Percentiles rank a stretch among this genome's conserved stretches.
phyloP scores from a whole-genome alignment of 2,113 vertebrate species.

The Gallinago undulata region DNA sequence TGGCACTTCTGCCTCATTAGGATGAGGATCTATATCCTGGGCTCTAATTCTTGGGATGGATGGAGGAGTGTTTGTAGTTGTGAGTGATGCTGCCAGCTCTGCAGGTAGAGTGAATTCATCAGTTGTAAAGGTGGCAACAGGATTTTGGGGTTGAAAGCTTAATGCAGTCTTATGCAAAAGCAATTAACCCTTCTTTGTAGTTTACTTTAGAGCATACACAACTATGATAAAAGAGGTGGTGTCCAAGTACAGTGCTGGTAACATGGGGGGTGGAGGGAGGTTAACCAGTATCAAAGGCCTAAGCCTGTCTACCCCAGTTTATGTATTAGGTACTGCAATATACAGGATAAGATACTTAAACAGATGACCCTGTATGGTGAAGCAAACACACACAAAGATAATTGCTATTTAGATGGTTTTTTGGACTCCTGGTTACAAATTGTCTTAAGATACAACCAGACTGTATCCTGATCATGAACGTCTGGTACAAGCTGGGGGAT shows the following conservation, averaged over 20 bases:
- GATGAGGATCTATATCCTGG: neutral
- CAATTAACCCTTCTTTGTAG: neutral
- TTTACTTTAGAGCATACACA: neutral
- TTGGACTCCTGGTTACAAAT: slow-evolving; percentile 2
- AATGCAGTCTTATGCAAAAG: slow-evolving; percentile 10
- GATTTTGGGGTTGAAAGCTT: slow-evolving; percentile 13
- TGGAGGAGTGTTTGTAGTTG: neutral
- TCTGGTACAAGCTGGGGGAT: neutral
- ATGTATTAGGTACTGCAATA: neutral
- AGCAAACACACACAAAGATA: neutral
- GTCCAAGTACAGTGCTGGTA: neutral
- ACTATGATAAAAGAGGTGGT: neutral
- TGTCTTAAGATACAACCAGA: neutral
- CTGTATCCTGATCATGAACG: neutral
- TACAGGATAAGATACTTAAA: neutral
- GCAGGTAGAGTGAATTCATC: neutral
- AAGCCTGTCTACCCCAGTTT: neutral
- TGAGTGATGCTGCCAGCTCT: slow-evolving; percentile 36
- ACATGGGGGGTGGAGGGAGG: neutral
- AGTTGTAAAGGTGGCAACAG: neutral
- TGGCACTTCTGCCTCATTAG: neutral
- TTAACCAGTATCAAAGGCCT: neutral
- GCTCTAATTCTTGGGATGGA: neutral
- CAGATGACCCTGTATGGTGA: neutral
- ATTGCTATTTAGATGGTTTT: neutral